Evolutionary conservation across 2,797 vertebrate species (phyloP).

Genomic region (Schizothorax lantsangensis): DNA sequence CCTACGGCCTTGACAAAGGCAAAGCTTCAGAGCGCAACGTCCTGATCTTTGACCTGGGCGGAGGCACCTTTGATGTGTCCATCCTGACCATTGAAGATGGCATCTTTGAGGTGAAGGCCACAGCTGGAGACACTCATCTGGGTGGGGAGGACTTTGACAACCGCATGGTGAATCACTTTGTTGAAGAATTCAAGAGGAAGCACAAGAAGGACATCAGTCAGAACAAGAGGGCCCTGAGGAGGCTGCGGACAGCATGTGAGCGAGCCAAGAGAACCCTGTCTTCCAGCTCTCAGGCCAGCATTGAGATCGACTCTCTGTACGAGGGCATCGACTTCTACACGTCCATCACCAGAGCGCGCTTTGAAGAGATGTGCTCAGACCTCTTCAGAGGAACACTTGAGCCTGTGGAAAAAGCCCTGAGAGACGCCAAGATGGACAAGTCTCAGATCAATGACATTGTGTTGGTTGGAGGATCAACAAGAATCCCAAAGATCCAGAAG

Average conservation of each 20-base stretch:
- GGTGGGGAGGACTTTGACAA: constrained; percentile 65
- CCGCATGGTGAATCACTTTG: constrained; percentile 58
- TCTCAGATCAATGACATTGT: constrained; percentile 42
- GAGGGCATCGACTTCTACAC: constrained; percentile 54
- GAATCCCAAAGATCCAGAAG: constrained; percentile 61
- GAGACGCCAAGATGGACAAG: constrained; percentile 54
- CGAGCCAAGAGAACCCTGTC: constrained; percentile 55
- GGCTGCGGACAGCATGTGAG: constrained; percentile 48
- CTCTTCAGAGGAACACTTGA: constrained; percentile 56
- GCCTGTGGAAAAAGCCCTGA: constrained; percentile 53
- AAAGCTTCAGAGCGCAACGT: constrained; percentile 85
- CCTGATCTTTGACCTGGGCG: constrained; percentile 73
- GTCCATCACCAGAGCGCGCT: constrained; percentile 53
- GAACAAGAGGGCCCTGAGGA: constrained; percentile 55
- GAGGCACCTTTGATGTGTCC: constrained; percentile 64
- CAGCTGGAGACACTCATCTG: constrained; percentile 63
- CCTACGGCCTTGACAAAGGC: constrained; percentile 84
- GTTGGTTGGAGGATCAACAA: constrained; percentile 52
- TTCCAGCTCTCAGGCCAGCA: constrained; percentile 56
- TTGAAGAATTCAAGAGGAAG: constrained; percentile 56
- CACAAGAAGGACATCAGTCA: constrained; percentile 55
- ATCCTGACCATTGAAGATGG: constrained; percentile 65
- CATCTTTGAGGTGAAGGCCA: constrained; percentile 65
- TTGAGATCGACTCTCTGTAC: constrained; percentile 52
- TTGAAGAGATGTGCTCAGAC: constrained; percentile 54